These are phyloP conservation scores for Pterois miles DNA, from an alignment of 2,797 vertebrate genomes.

Conservation along the genomic window DNA sequence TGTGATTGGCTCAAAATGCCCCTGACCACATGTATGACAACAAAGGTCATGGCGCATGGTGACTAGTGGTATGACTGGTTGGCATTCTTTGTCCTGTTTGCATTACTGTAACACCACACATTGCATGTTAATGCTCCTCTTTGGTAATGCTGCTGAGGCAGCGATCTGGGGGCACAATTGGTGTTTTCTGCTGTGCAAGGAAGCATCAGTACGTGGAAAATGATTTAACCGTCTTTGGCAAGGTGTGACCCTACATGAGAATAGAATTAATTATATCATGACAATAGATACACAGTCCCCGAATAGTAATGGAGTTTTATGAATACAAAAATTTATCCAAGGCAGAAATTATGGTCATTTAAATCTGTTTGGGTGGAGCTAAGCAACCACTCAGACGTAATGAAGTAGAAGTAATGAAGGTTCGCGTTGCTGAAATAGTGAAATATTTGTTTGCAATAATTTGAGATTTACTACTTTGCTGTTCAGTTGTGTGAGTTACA, in stretches of 20 bases:
- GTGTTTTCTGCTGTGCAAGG: background rate
- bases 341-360: background rate
- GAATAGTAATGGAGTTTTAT: background rate
- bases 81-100: constrained; percentile 24
- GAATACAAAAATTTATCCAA: background rate
- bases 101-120: constrained; percentile 7
- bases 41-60: constrained; percentile 2
- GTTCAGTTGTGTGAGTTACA: background rate
- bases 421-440: background rate
- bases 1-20: constrained; percentile 37
- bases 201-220: background rate
- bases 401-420: background rate
- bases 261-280: constrained; percentile 1
- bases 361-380: background rate
- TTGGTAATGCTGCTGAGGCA: constrained; percentile 14
- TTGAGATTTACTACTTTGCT: background rate
- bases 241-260: background rate
- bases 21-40: constrained; percentile 49
- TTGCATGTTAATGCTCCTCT: background rate
- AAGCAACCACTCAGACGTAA: background rate
- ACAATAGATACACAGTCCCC: background rate
- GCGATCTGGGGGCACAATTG: background rate
- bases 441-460: too few species aligned
- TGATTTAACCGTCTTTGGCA: background rate
- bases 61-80: constrained; percentile 35